Percentiles rank a stretch among this genome's conserved stretches.
Evolutionary conservation across 2,888 invertebrate species (phyloP).

Genomic region (Isoperla grammatica): DNA sequence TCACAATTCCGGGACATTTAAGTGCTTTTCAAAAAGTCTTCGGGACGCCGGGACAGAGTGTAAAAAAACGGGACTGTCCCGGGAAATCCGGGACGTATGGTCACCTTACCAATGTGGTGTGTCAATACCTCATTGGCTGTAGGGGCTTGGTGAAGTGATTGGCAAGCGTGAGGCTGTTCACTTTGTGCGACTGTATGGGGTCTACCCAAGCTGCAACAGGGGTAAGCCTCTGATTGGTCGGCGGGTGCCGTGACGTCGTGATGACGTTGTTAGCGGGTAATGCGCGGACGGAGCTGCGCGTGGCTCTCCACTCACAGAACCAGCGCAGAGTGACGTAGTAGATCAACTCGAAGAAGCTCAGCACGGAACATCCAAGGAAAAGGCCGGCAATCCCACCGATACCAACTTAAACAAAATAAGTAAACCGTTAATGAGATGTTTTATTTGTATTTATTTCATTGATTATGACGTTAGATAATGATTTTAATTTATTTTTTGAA

Average conservation of each 20-base stretch:
- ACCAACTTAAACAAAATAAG: not conserved
- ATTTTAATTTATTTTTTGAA: too few relatives aligned
- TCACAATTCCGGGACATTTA: too few relatives aligned
- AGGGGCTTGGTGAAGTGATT: not conserved
- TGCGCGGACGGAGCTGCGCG: not conserved
- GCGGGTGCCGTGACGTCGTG: not conserved
- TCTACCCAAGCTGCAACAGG: not conserved
- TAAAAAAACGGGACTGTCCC: too few relatives aligned
- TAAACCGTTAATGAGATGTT: too few relatives aligned
- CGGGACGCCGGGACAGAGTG: too few relatives aligned
- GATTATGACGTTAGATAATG: too few relatives aligned
- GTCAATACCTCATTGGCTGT: not conserved
- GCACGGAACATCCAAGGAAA: constrained; percentile 7
- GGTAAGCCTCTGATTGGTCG: not conserved
- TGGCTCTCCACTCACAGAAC: not conserved
- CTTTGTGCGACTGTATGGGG: not conserved
- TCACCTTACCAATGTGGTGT: too few relatives aligned
- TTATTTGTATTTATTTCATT: too few relatives aligned
- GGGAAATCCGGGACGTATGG: too few relatives aligned
- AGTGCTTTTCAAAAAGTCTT: too few relatives aligned
- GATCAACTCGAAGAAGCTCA: constrained; percentile 7
- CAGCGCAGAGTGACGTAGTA: constrained; percentile 11
- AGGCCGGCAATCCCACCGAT: constrained; percentile 12
- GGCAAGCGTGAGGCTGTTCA: too few relatives aligned
- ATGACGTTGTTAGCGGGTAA: not conserved